Base-by-base conservation (phyloP, 2,888 invertebrate species). In the Metalampra italica region DNA sequence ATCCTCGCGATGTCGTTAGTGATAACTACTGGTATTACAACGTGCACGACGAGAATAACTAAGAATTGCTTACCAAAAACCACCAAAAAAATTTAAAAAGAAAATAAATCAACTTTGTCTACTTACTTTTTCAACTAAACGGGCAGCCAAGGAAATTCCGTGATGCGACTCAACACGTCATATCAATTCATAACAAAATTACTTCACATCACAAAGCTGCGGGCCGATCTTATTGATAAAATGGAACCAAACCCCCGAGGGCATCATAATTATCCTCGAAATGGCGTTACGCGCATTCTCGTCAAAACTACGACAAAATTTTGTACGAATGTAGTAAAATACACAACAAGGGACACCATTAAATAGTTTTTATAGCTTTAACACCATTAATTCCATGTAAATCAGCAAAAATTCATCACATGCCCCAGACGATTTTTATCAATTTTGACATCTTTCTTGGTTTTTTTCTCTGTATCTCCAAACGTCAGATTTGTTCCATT, bases 221-320 rank as follows among this genome's bases (percentile, higher is more conserved):
- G 50, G 22, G 22, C 22, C 22, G 48, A 51, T 50, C 49, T 45
- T 50, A 52, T 52, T 51, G 54, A 48, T 60, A 62, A 59, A 58
- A 61, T 64, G 59, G 56, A 51, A 47, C 45, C 49, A 45, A 48
- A 53, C 54, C 59, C n/a, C 59, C 45, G 40, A 50, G 56, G 59
- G 59, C 53, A 52, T 36, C 9, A n/a, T 36, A 36, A 32, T 32
- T 36, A n/a, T 9, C 36, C 36, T 36, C 32, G 8, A 32, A 3
- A 32, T 32, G 32, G 9, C 32, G 32, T 32, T 36, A n/a, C n/a
- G n/a, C 36, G 7, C 11, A 7, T n/a, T 36, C 7, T n/a, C n/a
- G 36, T 11, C n/a, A 36, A 36, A 36, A n/a, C n/a, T n/a, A 36
- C n/a, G n/a, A n/a, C 3, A 36, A n/a, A 36, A n/a, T 36, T n/a